Percentiles rank a stretch among this genome's conserved stretches.
Conservation (phyloP, 2,797 vertebrate genomes). For the Poeciliopsis turneri region DNA sequence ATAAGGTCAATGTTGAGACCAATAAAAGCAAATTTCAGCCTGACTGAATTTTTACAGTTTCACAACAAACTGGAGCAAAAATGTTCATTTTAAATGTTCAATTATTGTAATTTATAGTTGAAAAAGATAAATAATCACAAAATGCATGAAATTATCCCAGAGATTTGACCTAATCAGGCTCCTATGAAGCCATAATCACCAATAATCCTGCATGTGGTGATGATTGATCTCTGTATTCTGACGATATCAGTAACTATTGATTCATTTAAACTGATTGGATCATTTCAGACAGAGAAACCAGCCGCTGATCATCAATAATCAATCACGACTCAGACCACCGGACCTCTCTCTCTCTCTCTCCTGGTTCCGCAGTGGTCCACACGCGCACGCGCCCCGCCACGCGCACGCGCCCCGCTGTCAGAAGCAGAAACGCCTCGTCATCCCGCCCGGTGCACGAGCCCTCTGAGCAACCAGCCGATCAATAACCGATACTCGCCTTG, state of each 20-base stretch:
- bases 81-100: neutral
- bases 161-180: neutral
- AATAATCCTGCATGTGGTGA: neutral
- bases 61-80: neutral
- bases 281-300: neutral
- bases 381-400: neutral
- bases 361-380: slow-evolving; percentile 66
- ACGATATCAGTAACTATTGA: neutral
- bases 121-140: neutral
- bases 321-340: slow-evolving; percentile 6
- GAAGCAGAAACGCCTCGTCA: slow-evolving; percentile 69
- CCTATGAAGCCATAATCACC: neutral
- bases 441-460: slow-evolving; percentile 36
- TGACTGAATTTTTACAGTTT: neutral
- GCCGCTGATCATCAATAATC: slow-evolving; percentile 6
- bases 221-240: neutral
- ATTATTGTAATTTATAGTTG: neutral
- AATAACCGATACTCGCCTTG: slow-evolving; percentile 86
- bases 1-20: neutral
- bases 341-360: slow-evolving; percentile 8
- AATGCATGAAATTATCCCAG: neutral
- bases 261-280: neutral
- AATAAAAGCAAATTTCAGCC: neutral
- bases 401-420: slow-evolving; percentile 48
- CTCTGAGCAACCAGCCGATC: neutral